A percentile compares a stretch with the other conserved stretches of the same genome.
Evolutionary conservation across 1,140 invertebrate genomes (phyloP).

Genomic region (Drosophila sucinea): DNA sequence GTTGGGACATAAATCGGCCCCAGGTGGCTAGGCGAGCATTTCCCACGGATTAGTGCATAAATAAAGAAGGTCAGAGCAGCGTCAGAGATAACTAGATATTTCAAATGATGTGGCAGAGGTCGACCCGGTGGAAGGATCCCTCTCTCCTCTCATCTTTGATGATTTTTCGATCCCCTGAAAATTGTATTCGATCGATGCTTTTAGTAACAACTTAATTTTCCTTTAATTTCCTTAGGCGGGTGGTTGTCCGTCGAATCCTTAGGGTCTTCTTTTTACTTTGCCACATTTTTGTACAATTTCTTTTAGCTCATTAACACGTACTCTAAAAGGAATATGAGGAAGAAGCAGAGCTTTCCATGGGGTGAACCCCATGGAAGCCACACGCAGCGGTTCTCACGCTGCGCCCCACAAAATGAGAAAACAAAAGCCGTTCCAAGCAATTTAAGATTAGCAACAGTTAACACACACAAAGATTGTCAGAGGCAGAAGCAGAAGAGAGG

Average conservation of each 20-base stretch:
- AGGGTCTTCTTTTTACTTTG: background rate
- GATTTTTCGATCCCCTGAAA: conserved; percentile 10
- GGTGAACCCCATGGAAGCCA: conserved; percentile 31
- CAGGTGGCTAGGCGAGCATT: conserved; percentile 69
- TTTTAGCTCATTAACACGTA: conserved; percentile 75
- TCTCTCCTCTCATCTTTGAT: conserved; percentile 1
- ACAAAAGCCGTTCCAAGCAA: conserved; percentile 40
- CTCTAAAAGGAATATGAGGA: background rate
- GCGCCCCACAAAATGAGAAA: conserved; percentile 53
- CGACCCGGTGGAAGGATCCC: conserved; percentile 6
- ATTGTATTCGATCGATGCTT: background rate
- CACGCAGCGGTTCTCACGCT: conserved; percentile 77
- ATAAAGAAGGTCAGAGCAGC: conserved; percentile 72
- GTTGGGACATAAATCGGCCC: conserved; percentile 70
- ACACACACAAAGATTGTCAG: conserved; percentile 29
- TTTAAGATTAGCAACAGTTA: conserved; percentile 80
- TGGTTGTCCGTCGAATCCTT: background rate
- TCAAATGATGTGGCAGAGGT: conserved; percentile 56
- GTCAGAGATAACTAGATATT: conserved; percentile 70
- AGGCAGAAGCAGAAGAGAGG: background rate
- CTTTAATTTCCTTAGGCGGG: conserved; percentile 40
- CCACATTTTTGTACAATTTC: background rate
- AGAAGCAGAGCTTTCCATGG: conserved; percentile 8
- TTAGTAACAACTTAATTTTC: conserved; percentile 47
- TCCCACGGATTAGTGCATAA: conserved; percentile 79